Percentiles rank a stretch among this genome's conserved stretches.
Conservation (phyloP, 2,113 vertebrate genomes). For the Nothobranchius kuhntae region DNA sequence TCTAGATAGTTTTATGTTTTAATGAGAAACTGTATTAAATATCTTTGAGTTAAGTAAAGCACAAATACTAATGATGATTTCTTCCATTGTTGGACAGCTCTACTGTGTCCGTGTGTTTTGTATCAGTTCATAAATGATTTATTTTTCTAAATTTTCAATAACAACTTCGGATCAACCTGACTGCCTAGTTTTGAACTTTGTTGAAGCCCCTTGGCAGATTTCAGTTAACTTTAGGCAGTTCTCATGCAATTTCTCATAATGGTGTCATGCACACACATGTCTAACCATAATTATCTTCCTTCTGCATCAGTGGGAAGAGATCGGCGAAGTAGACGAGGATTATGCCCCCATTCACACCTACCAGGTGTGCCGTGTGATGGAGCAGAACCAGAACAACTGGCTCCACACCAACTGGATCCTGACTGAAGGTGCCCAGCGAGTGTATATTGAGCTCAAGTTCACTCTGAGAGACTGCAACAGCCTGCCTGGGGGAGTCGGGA, state of each 20-base stretch:
- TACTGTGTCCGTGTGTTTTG: too few relatives aligned
- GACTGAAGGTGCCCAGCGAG: conserved; percentile 91
- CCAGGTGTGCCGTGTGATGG: conserved; percentile 98
- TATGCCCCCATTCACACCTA: conserved; percentile 98
- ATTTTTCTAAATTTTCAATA: neutral
- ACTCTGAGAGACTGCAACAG: conserved; percentile 98
- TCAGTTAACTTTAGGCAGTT: neutral
- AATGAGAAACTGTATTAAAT: too few relatives aligned
- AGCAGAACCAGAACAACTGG: conserved; percentile 99
- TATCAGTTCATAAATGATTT: too few relatives aligned
- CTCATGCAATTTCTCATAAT: neutral
- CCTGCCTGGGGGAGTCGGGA: conserved; percentile 94
- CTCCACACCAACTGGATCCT: conserved; percentile 97
- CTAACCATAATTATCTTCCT: neutral
- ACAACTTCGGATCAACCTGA: neutral
- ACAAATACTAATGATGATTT: too few relatives aligned
- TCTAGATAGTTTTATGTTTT: too few relatives aligned
- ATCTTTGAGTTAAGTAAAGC: too few relatives aligned
- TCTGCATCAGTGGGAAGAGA: conserved; percentile 94
- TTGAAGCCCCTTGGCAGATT: neutral
- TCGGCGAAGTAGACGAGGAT: conserved; percentile 97
- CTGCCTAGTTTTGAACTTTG: too few relatives aligned
- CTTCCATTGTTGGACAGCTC: too few relatives aligned
- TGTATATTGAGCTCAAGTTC: conserved; percentile 98
- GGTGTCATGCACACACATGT: neutral